Base-by-base conservation (phyloP, 2,113 vertebrate genomes). In the Zapornia atra region DNA sequence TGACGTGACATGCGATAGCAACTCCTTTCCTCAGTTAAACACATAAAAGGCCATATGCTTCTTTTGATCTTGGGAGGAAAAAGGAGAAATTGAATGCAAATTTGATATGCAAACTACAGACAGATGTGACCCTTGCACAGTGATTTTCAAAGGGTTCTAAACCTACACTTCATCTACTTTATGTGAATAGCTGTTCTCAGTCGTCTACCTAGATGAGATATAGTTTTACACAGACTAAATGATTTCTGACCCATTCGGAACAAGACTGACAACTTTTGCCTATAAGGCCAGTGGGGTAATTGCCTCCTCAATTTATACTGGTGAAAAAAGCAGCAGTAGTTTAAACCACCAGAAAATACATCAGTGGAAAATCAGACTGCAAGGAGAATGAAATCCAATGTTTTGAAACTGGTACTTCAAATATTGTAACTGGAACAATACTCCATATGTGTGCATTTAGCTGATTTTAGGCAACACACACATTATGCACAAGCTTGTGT, bases 11-110 rank as follows among this genome's bases (percentile, higher is more conserved):
- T 51, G 73, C 89, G 68, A 54, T 48, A 90, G 6, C 60, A 90
- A 57, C 36, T 60, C 78, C 38, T 77, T 53, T 90, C 46, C 76
- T 92, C 54, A 44, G 31, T 83, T 78, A 90, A 92, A 88, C 46
- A 92, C 75, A 88, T 83, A 93, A 92, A 96, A 94, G 53, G 34
- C 44, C 78, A 96, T 72, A 80, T 79, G 78, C 28, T 83, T 51
- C 79, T 86, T 96, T 93, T 96, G 92, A 96, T 97, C 68, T 36
- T 2, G 0, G 36, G 24, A 15, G 34, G 48, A 83, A 53, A 70
- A 88, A 64, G 54, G 11, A 92, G 24, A 88, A 81, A 81, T 60
- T 70, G 26, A 88, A 70, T 90, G 33, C 53, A 88, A 88, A 90
- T 84, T 88, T 53, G 48, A 75, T 92, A 92, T 65, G 80, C 61